A percentile compares a stretch with the other conserved stretches of the same genome.
Evolutionary conservation across 2,888 invertebrate genomes (phyloP).

Genomic region (Idaea aversata): DNA sequence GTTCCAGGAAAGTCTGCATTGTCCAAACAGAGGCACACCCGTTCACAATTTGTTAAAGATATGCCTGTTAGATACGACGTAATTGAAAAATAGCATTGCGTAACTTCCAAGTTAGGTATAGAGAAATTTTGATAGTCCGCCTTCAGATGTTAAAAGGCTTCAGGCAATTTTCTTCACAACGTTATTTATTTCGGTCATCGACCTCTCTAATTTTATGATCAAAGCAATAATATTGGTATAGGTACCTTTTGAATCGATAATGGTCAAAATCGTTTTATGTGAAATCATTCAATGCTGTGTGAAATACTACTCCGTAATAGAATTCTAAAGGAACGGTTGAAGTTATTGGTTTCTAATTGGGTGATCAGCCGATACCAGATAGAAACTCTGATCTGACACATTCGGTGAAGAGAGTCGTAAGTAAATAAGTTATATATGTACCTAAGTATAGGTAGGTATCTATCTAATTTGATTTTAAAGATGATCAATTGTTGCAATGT

Average conservation of each 20-base stretch:
- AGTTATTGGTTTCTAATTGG: conserved; percentile 50
- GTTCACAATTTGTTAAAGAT: conserved; percentile 57
- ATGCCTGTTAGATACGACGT: conserved; percentile 51
- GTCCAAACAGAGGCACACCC: conserved; percentile 52
- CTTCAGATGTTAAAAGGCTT: conserved; percentile 61
- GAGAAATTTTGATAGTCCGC: conserved; percentile 66
- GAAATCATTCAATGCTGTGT: conserved; percentile 60
- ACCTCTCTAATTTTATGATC: conserved; percentile 64
- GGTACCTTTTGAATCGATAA: conserved; percentile 58
- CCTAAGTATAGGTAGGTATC: conserved; percentile 4
- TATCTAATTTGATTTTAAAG: neutral
- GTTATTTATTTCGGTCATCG: conserved; percentile 57
- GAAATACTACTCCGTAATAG: conserved; percentile 46
- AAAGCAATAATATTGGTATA: conserved; percentile 43
- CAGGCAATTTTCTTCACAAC: conserved; percentile 67
- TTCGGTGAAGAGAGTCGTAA: conserved; percentile 24
- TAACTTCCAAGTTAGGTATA: conserved; percentile 55
- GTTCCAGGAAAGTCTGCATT: conserved; percentile 60
- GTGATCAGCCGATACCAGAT: conserved; percentile 38
- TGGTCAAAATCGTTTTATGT: conserved; percentile 64
- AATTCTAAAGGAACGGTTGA: conserved; percentile 37
- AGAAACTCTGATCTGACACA: conserved; percentile 35
- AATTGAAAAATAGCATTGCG: conserved; percentile 67
- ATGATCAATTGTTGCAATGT: conserved; percentile 23
- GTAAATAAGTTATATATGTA: conserved; percentile 9